phyloP scores from a whole-genome alignment of 2,888 invertebrate species.

The Eucriotettix oculatus region DNA sequence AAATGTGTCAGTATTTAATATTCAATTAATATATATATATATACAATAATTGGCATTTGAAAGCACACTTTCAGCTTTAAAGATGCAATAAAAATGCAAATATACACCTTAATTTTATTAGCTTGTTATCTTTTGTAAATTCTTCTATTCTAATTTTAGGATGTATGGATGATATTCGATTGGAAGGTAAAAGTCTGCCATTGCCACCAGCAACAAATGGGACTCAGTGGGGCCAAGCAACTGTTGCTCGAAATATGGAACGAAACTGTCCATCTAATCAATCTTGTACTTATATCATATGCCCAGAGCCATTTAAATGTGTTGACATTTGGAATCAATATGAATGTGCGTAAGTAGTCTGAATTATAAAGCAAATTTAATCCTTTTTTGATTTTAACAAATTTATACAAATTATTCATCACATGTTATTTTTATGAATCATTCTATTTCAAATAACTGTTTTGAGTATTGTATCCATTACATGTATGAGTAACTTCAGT shows the following conservation, averaged over 20 bases:
- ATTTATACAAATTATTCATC: too few relatives aligned
- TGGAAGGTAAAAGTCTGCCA: conserved; percentile 36
- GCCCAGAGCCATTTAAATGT: conserved; percentile 31
- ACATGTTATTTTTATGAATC: too few relatives aligned
- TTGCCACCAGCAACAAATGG: conserved; percentile 30
- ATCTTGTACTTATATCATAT: conserved; percentile 31
- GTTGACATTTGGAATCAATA: conserved; percentile 38
- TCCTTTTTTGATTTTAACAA: conserved; percentile 9
- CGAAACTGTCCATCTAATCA: conserved; percentile 34
- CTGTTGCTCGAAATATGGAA: conserved; percentile 29
- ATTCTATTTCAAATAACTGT: too few relatives aligned
- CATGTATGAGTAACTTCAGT: too few relatives aligned
- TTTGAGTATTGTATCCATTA: too few relatives aligned
- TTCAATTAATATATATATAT: too few relatives aligned
- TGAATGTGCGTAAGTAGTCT: conserved; percentile 33
- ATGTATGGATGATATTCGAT: conserved; percentile 38
- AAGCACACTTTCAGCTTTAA: too few relatives aligned
- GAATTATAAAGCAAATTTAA: neutral
- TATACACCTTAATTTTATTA: too few relatives aligned
- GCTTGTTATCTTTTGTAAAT: neutral
- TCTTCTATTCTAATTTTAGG: conserved; percentile 19
- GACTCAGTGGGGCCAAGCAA: conserved; percentile 29
- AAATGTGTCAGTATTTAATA: too few relatives aligned
- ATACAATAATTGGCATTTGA: too few relatives aligned
- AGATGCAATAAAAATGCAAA: too few relatives aligned